Conservation (phyloP, 1,140 invertebrate species). For the Diorhabda elongata region DNA sequence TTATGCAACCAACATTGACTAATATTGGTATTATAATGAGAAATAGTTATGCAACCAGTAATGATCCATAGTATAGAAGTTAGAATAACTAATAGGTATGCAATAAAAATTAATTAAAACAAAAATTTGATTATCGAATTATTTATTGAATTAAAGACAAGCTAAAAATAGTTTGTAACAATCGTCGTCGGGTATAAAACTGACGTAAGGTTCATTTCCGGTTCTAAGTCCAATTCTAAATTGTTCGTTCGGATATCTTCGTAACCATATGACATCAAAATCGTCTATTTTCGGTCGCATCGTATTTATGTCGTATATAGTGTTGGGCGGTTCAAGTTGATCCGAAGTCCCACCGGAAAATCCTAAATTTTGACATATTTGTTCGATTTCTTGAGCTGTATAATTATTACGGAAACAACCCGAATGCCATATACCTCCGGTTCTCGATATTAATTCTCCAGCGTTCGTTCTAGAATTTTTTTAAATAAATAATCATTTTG, state of each 20-base stretch:
- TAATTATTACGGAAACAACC: conserved; percentile 52
- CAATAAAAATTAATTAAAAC: no score
- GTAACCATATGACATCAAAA: conserved; percentile 38
- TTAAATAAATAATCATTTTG: neutral
- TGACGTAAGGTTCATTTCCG: conserved; percentile 37
- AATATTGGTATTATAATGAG: no score
- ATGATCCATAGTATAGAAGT: no score
- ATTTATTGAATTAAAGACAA: conserved; percentile 26
- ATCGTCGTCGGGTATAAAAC: conserved; percentile 29
- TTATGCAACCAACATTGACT: no score
- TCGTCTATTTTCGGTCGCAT: conserved; percentile 32
- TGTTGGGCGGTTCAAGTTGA: conserved; percentile 19
- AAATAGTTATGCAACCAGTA: no score
- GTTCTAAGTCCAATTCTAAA: conserved; percentile 33
- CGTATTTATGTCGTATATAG: conserved; percentile 17
- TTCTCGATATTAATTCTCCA: conserved; percentile 54
- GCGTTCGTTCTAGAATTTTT: conserved; percentile 44
- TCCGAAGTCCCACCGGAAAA: conserved; percentile 31
- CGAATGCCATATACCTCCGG: conserved; percentile 57
- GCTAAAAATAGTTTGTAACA: conserved; percentile 39
- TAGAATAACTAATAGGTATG: no score
- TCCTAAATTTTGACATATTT: conserved; percentile 48
- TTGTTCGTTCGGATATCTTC: conserved; percentile 23
- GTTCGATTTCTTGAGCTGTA: conserved; percentile 41
- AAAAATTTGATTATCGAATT: no score